A percentile compares a stretch with the other conserved stretches of the same genome.
phyloP scores from a whole-genome alignment of 2,113 vertebrate species.

The Lontra canadensis region DNA sequence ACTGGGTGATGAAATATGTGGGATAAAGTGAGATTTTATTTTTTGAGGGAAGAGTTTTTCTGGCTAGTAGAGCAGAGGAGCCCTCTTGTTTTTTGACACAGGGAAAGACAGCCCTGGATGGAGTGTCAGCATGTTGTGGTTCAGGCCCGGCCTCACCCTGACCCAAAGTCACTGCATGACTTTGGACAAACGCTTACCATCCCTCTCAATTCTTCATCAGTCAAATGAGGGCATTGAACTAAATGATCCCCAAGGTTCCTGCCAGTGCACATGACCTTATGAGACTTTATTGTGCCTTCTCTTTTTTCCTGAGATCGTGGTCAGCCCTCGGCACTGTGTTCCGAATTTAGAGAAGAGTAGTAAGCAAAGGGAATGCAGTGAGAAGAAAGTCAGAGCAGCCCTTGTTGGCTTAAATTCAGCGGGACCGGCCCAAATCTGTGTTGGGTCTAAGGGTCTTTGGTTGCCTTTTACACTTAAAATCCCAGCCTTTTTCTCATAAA shows the following conservation, averaged over 20 bases:
- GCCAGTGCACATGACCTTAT: not conserved
- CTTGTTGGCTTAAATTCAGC: not conserved
- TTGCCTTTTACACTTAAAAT: conserved; percentile 19
- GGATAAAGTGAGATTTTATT: not conserved
- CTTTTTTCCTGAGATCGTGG: not conserved
- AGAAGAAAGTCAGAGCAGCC: not conserved
- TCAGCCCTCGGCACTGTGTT: not conserved
- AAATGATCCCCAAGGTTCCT: not conserved
- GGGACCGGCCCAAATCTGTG: conserved; percentile 41
- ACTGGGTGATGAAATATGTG: not conserved
- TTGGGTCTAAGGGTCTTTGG: conserved; percentile 29
- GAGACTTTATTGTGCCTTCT: not conserved
- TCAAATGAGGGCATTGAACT: not conserved
- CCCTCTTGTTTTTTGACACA: not conserved
- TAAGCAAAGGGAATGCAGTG: not conserved
- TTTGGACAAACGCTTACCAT: not conserved
- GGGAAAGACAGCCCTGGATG: not conserved
- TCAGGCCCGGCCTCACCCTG: not conserved
- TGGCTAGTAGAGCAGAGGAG: not conserved
- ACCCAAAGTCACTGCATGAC: not conserved
- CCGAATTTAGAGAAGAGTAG: not conserved
- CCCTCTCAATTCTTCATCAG: not conserved
- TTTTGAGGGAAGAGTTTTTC: not conserved
- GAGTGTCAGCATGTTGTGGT: not conserved
- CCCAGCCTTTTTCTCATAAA: not conserved